These are phyloP conservation scores for Thymelicus sylvestris DNA, from an alignment of 2,888 invertebrate genomes.

Conservation along the genomic window DNA sequence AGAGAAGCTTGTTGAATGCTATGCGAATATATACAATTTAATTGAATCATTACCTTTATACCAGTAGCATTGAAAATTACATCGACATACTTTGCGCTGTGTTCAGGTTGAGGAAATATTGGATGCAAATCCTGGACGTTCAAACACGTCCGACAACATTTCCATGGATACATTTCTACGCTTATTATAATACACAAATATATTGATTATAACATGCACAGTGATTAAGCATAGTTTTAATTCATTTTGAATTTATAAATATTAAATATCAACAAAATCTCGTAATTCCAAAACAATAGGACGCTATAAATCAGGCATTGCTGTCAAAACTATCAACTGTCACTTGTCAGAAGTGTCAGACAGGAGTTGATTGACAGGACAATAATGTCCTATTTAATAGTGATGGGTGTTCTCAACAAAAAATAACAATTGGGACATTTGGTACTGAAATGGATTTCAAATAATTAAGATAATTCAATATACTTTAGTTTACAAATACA, in stretches of 20 bases:
- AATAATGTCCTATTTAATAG: too few relatives aligned
- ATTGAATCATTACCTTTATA: conserved; percentile 41
- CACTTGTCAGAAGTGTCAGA: too few relatives aligned
- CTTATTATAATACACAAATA: neutral
- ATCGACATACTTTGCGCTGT: conserved; percentile 62
- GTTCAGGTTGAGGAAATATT: conserved; percentile 58
- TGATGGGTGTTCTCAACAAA: too few relatives aligned
- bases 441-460: too few relatives aligned
- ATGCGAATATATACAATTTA: neutral
- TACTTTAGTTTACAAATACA: too few relatives aligned
- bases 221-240: neutral
- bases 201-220: neutral
- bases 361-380: too few relatives aligned
- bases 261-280: neutral
- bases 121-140: conserved; percentile 55
- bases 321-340: too few relatives aligned
- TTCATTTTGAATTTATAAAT: conserved; percentile 1
- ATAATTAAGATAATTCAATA: too few relatives aligned
- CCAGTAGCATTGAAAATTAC: conserved; percentile 59
- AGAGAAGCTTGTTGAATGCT: too few relatives aligned
- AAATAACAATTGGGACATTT: too few relatives aligned
- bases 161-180: conserved; percentile 53
- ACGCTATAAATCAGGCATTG: neutral
- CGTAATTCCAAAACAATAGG: neutral
- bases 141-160: conserved; percentile 69